These are phyloP conservation scores for Isotomurus palustris DNA, from an alignment of 2,888 invertebrate genomes.

Conservation along the genomic window DNA sequence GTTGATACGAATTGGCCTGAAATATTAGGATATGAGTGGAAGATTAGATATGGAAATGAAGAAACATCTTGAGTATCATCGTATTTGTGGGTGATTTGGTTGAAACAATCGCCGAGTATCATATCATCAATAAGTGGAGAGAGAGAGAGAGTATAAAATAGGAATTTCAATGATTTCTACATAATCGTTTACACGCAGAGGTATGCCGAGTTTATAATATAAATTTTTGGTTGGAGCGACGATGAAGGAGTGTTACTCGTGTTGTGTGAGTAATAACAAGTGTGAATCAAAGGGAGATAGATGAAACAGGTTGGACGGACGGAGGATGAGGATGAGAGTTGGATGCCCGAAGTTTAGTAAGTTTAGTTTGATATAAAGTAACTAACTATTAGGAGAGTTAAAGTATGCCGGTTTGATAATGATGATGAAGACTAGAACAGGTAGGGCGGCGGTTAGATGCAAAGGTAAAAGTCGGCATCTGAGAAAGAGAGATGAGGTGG, in stretches of 20 bases:
- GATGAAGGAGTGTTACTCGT: no score
- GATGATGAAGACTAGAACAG: conserved; percentile 5
- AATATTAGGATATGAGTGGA: neutral
- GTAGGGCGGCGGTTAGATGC: conserved; percentile 3
- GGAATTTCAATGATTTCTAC: no score
- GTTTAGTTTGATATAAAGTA: conserved; percentile 1
- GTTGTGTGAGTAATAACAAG: no score
- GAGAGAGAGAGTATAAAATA: neutral
- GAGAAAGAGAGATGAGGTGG: conserved; percentile 37
- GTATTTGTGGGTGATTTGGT: conserved; percentile 5
- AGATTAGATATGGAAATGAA: conserved; percentile 15
- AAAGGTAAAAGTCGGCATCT: conserved; percentile 9
- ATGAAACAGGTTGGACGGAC: neutral
- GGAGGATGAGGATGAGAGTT: neutral
- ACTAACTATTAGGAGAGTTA: neutral
- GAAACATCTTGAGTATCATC: neutral
- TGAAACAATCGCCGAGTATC: conserved; percentile 1
- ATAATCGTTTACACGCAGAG: no score
- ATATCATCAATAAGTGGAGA: neutral
- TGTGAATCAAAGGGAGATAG: no score
- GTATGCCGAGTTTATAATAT: no score
- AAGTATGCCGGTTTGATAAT: neutral
- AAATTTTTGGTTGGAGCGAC: no score
- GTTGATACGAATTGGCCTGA: conserved; percentile 4
- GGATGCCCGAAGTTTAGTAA: neutral